These are phyloP conservation scores for Melinaea menophilus DNA, from an alignment of 2,888 invertebrate genomes.

Conservation along the genomic window DNA sequence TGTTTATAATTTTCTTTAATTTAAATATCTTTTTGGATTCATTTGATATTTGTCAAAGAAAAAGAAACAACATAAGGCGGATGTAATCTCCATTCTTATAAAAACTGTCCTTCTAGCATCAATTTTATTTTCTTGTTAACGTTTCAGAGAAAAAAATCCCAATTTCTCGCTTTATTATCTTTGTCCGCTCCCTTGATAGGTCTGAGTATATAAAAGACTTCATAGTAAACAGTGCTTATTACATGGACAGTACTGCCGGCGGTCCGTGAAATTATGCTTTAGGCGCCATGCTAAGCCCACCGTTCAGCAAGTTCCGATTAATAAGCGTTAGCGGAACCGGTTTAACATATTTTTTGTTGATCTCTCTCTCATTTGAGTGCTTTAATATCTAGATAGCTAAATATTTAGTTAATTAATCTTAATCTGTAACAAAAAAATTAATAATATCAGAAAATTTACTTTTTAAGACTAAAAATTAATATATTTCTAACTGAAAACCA, in stretches of 20 bases:
- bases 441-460: too few species aligned
- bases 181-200: conserved; percentile 20
- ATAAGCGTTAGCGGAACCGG: conserved; percentile 31
- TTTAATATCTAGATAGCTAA: too few species aligned
- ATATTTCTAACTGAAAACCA: too few species aligned
- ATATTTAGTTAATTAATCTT: too few species aligned
- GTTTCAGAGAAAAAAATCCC: conserved; percentile 13
- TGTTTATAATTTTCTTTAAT: too few species aligned
- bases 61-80: conserved; percentile 1
- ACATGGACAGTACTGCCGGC: conserved; percentile 55
- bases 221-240: conserved; percentile 62
- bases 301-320: conserved; percentile 38
- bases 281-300: conserved; percentile 59
- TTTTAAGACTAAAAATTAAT: too few species aligned
- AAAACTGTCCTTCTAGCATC: not conserved
- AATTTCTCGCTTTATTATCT: conserved; percentile 27
- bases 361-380: too few species aligned
- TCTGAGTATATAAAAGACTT: conserved; percentile 41
- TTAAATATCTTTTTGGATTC: not conserved
- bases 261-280: conserved; percentile 70
- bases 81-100: conserved; percentile 5
- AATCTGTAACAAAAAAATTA: too few species aligned
- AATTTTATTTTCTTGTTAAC: conserved; percentile 9
- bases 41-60: not conserved
- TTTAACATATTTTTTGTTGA: too few species aligned